Evolutionary conservation across 2,113 vertebrate genomes (phyloP).

Genomic region (Pollimyrus isidori): DNA sequence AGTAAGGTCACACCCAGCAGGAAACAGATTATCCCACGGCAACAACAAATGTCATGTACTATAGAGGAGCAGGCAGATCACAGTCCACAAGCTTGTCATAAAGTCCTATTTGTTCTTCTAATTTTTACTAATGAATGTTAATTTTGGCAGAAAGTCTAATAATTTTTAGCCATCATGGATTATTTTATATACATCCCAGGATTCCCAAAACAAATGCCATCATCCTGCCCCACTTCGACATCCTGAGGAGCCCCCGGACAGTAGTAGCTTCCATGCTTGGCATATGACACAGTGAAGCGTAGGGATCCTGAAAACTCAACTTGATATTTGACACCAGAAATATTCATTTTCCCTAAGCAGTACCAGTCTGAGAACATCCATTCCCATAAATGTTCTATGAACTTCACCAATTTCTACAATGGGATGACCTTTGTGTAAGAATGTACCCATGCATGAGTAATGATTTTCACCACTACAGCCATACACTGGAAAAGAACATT

Average conservation of each 20-base stretch:
- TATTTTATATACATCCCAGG: not conserved
- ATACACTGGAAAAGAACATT: not conserved
- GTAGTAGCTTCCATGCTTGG: not conserved
- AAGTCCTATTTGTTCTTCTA: not conserved
- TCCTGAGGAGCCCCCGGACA: not conserved
- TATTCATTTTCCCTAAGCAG: not conserved
- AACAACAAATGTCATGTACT: not conserved
- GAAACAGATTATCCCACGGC: not conserved
- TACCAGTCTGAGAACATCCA: not conserved
- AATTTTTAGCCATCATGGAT: not conserved
- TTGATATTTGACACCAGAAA: not conserved
- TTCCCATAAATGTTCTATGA: not conserved
- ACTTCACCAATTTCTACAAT: not conserved
- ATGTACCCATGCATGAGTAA: not conserved
- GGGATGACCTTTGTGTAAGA: not conserved
- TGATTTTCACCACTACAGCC: not conserved
- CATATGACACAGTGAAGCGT: not conserved
- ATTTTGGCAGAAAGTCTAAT: not conserved
- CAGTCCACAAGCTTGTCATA: not conserved
- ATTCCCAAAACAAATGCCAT: not conserved
- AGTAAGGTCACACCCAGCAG: slow-evolving; percentile 30
- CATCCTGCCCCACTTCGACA: not conserved
- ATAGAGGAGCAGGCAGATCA: not conserved
- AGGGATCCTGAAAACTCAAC: not conserved
- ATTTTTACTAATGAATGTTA: not conserved